Percentiles rank a stretch among this genome's conserved stretches.
These are phyloP conservation scores for Aporophyla nigra DNA, from an alignment of 2,888 invertebrate genomes.

Conservation along the genomic window DNA sequence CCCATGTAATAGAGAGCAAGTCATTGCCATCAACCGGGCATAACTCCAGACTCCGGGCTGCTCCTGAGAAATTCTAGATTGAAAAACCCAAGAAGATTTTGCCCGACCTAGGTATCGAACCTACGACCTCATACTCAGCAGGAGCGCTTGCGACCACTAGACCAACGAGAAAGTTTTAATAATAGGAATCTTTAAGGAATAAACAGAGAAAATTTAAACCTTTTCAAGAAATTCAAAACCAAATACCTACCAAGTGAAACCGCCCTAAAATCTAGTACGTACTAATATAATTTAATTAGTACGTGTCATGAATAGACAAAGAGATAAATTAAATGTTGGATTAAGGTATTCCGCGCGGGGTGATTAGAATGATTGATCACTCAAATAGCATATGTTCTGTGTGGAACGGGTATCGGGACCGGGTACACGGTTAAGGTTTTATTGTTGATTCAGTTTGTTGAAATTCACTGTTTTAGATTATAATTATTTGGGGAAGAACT, in stretches of 20 bases:
- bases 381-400: slow-evolving; percentile 44
- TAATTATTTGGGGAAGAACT: neutral
- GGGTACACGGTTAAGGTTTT: slow-evolving; percentile 9
- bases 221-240: neutral
- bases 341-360: slow-evolving; percentile 78
- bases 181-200: neutral
- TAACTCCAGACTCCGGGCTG: no score
- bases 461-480: neutral
- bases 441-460: neutral
- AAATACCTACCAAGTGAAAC: slow-evolving; percentile 23
- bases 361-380: slow-evolving; percentile 80
- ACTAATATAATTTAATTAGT: slow-evolving; percentile 59
- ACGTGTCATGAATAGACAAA: slow-evolving; percentile 58
- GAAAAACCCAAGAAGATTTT: no score
- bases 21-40: no score
- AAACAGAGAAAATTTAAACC: neutral
- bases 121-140: no score
- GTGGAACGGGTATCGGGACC: slow-evolving; percentile 16
- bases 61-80: no score
- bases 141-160: no score
- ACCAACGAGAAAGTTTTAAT: neutral
- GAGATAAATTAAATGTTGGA: slow-evolving; percentile 68
- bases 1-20: no score
- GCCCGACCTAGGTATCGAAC: no score
- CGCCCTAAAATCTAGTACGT: slow-evolving; percentile 29